Conservation (phyloP, 2,797 vertebrate species). For the Xerus rutilus region DNA sequence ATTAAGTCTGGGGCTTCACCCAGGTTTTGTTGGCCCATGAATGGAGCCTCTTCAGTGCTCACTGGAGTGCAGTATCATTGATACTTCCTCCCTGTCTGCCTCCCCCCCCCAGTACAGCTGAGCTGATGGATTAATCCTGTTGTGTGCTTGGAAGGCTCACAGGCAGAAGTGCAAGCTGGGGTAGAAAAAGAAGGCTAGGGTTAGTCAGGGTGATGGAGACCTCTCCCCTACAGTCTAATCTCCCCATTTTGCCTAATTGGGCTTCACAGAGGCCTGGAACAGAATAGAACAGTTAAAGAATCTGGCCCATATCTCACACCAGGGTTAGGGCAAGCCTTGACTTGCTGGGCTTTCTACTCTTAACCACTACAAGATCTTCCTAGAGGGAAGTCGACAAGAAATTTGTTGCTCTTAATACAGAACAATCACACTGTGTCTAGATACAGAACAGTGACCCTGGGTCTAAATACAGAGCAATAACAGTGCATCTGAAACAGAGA, state of each 20-base stretch:
- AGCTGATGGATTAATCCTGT: slow-evolving; percentile 92
- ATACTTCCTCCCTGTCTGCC: slow-evolving; percentile 84
- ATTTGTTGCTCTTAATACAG: neutral
- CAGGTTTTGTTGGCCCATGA: slow-evolving; percentile 90
- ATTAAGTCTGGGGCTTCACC: slow-evolving; percentile 89
- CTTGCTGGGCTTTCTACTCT: neutral
- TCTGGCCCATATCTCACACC: neutral
- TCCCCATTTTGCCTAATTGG: slow-evolving; percentile 37
- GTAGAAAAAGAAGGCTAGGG: neutral
- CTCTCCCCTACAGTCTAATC: slow-evolving; percentile 29
- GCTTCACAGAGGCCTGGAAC: neutral
- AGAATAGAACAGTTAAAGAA: slow-evolving; percentile 25
- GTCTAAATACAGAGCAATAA: neutral
- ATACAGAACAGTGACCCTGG: neutral
- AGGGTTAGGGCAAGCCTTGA: neutral
- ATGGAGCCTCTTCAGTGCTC: slow-evolving; percentile 95
- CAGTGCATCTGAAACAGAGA: neutral
- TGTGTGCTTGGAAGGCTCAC: slow-evolving; percentile 84
- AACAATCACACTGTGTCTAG: neutral
- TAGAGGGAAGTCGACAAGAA: neutral
- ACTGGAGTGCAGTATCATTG: slow-evolving; percentile 94
- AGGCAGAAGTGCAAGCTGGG: slow-evolving; percentile 73
- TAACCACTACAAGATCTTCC: neutral
- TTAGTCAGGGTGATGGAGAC: neutral
- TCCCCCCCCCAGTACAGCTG: slow-evolving; percentile 46